phyloP scores from a whole-genome alignment of 2,113 vertebrate species.

The Syngnathoides biaculeatus region DNA sequence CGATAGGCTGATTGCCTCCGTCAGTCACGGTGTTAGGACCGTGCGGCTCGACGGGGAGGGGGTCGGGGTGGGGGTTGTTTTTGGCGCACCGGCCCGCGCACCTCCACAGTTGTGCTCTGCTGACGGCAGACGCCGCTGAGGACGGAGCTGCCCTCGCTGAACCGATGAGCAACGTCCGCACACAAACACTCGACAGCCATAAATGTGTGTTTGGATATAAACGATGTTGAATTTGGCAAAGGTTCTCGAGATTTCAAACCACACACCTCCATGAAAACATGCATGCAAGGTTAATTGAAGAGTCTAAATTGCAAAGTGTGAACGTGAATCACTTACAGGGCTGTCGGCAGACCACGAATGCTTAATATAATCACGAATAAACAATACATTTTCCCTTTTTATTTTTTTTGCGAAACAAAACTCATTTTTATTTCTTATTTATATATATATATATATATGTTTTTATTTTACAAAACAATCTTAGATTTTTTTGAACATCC shows the following conservation, averaged over 20 bases:
- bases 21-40: constrained; percentile 67
- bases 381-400: no score
- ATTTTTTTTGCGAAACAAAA: no score
- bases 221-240: constrained; percentile 28
- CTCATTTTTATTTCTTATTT: no score
- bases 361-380: no score
- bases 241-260: not conserved
- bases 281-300: no score
- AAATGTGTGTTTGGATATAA: constrained; percentile 29
- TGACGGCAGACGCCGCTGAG: constrained; percentile 64
- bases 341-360: no score
- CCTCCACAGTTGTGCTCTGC: constrained; percentile 65
- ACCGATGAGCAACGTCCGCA: constrained; percentile 43
- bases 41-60: constrained; percentile 66
- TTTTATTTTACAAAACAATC: no score
- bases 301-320: no score
- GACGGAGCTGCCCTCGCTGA: constrained; percentile 56
- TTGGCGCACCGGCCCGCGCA: constrained; percentile 45
- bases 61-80: constrained; percentile 33
- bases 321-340: no score
- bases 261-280: not conserved
- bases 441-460: no score
- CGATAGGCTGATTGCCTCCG: constrained; percentile 70
- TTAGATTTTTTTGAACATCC: no score
- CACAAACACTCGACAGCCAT: constrained; percentile 7